Evolutionary conservation across 2,888 invertebrate species (phyloP), one percentile per base, ranked within the genome.

Genomic region (Pristionchus japonicus): DNA sequence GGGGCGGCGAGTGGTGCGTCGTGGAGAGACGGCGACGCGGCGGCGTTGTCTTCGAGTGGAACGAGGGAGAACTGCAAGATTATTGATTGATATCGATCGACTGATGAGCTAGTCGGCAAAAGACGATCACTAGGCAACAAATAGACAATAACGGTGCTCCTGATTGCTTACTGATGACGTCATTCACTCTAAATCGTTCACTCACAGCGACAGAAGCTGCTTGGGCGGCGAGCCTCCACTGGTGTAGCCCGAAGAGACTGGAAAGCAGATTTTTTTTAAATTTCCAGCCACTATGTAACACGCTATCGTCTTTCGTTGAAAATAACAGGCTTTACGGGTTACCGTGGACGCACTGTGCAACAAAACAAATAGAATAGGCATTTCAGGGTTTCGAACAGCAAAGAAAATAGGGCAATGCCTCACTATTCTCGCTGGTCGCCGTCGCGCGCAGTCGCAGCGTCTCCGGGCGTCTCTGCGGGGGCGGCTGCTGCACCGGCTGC

Each of bases 201-300:
- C 77, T 77, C 77, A 77, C 77, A 77, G 77, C 27, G 77, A 77
- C 23, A 77, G 77, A 13, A 77, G 77, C 77, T 77, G 77, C 47
- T 77, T 77, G 40, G 43, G 40, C 43, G 77, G n/a, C 43, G 11
- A n/a, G n/a, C n/a, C n/a, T n/a, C n/a, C n/a, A n/a, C n/a, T n/a
- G 47, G 37, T 27, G 43, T n/a, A 40, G 77, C 11, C n/a, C 1
- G 77, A 43, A 43, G n/a, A 77, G 77, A 40, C 77, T 77, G 77
- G 13, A 40, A 77, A 3, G n/a, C n/a, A n/a, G n/a, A n/a, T n/a
- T n/a, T n/a, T n/a, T n/a, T n/a, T n/a, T n/a, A n/a, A n/a, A n/a
- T n/a, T n/a, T n/a, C n/a, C n/a, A n/a, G n/a, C n/a, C n/a, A n/a
- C n/a, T n/a, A n/a, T n/a, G n/a, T n/a, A n/a, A n/a, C n/a, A n/a